Evolutionary conservation across 2,797 vertebrate genomes (phyloP).

Genomic region (Nasua narica): DNA sequence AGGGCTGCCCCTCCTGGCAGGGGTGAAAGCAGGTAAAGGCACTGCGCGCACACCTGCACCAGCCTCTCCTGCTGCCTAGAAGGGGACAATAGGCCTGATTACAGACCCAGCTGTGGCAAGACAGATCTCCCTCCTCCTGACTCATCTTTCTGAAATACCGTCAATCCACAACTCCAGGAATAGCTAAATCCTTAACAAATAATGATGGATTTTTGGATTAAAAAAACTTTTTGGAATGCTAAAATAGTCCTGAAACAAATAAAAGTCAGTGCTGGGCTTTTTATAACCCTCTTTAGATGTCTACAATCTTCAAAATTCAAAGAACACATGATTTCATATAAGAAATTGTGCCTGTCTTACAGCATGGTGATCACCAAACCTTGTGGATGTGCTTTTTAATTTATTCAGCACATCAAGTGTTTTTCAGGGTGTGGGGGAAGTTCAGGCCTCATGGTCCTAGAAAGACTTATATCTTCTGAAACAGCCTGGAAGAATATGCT

Average conservation of each 20-base stretch:
- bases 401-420: background rate
- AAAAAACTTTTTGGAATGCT: constrained; percentile 22
- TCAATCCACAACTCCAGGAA: constrained; percentile 31
- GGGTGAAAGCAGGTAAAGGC: constrained; percentile 28
- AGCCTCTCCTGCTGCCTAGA: background rate
- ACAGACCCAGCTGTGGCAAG: constrained; percentile 49
- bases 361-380: background rate
- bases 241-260: constrained; percentile 53
- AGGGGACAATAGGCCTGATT: constrained; percentile 58
- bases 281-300: constrained; percentile 32
- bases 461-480: background rate
- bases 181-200: constrained; percentile 56
- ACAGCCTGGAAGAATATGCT: background rate
- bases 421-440: background rate
- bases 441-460: background rate
- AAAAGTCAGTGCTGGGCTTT: background rate
- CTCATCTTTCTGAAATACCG: constrained; percentile 50
- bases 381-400: background rate
- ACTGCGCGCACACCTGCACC: background rate
- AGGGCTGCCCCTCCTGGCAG: background rate
- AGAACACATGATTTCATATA: constrained; percentile 29
- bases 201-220: constrained; percentile 23
- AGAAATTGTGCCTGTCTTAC: background rate
- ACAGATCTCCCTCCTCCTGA: background rate
- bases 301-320: constrained; percentile 45